Evolutionary conservation across 2,113 vertebrate genomes (phyloP), one percentile per base, ranked within the genome.

Genomic region (Rhynchomys soricoides): DNA sequence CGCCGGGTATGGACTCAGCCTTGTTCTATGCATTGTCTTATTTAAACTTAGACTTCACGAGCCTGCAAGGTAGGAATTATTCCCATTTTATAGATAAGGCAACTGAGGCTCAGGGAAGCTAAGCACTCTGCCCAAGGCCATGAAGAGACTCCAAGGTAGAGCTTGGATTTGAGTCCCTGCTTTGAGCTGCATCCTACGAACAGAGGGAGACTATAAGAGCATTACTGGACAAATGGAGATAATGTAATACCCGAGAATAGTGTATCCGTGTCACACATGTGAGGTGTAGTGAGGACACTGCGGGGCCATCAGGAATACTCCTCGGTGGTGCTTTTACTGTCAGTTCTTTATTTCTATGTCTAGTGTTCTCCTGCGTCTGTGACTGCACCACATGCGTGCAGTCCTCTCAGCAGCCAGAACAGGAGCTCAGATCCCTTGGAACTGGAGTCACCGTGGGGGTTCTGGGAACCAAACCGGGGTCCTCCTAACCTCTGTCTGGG

Each of bases 11-110:
- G 1, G 15, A 12, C 34, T 43, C 59, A n/a, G 91, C 40, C 62
- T 57, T 6, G 8, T 21, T 74, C 43, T 62, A 34, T 10, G 70
- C 29, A 21, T 0, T 11, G 62, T 26, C 57, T 70, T 40, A 2
- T 22, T 59, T 68, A 75, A 52, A 81, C 22, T 7, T 40, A 70
- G 55, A 74, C 29, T 70, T 70, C 24, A 7, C 62, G 89, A 74
- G 82, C 55, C 93, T 93, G 48, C 55, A 34, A 24, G 87, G 82
- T 37, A 86, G 87, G 89, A 93, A 86, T 89, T 68, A 68, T 68
- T 79, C 73, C 66, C 78, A 79, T 43, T 94, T 92, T 48, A 97
- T 2, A 89, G 85, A 55, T 15, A 55, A 83, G 40, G 73, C 48
- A 59, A 85, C 50, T 22, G 29, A 86, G 81, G 40, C 81, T 79